Base-by-base conservation (phyloP, 2,113 vertebrate species). In the Anas platyrhynchos region DNA sequence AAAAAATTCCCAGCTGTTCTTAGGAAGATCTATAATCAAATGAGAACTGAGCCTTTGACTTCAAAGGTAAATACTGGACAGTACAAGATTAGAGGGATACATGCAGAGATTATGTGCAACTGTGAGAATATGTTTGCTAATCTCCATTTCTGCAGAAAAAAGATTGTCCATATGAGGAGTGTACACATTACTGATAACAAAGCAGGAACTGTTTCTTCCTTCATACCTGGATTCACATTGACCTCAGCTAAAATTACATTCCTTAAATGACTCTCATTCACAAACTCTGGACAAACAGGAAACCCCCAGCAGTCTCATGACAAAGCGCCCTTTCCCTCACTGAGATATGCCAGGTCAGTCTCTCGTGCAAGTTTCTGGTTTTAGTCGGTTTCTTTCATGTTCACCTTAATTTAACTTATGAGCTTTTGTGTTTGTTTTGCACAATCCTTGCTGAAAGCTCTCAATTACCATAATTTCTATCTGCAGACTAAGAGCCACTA, bases 1-100 rank as follows among this genome's bases (percentile, higher is more conserved):
- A 90, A 81, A 71, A 80, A 95, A 81, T 25, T 86, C 92, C 92
- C 80, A 69, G 69, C 48, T 84, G 17, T 93, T 95, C 86, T 86
- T 80, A 79, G 96, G 90, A 96, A 96, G 31, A 58, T 44, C 34
- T 61, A 31, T 46, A 86, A 78, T 41, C 18, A 88, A 80, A 61
- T 61, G 41, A 58, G 9, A 86, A 80, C 26, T 1, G 26, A 72
- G 44, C 44, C 81, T 59, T 31, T 31, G 72, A 80, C 29, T 88
- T 73, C 48, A 46, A 46, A 90, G 38, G 77, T 17, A 94, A 94
- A 79, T 44, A 77, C 8, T 7, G 27, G 38, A 20, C 21, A 44
- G 48, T 3, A 41, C 2, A 55, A 95, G 69, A 59, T 36, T 17
- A 82, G 38, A 86, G n/a, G 69, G 59, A 52, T 27, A 12, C 12